A percentile compares a stretch with the other conserved stretches of the same genome.
These are phyloP conservation scores for Cirrhinus molitorella DNA, from an alignment of 2,797 vertebrate species.

Conservation along the genomic window DNA sequence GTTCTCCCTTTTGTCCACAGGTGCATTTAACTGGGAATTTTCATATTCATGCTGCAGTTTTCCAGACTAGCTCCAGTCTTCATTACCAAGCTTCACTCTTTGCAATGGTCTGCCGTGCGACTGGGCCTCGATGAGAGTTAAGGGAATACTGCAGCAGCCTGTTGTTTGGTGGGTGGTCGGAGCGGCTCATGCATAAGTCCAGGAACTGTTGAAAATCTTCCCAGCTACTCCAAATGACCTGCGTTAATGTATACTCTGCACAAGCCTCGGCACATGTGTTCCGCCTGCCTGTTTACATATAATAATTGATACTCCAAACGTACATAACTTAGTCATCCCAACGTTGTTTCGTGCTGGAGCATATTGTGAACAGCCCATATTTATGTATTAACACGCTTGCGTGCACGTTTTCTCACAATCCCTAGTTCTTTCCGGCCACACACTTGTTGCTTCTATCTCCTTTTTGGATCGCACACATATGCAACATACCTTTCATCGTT, in stretches of 20 bases:
- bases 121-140: background rate
- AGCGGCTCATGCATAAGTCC: background rate
- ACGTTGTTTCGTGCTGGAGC: slow-evolving; percentile 4
- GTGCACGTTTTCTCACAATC: background rate
- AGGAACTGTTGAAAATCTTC: slow-evolving; percentile 57
- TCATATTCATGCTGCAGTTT: background rate
- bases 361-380: slow-evolving; percentile 13
- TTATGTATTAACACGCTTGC: slow-evolving; percentile 2
- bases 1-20: background rate
- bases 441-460: slow-evolving; percentile 1
- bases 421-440: background rate
- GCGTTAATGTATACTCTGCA: slow-evolving; percentile 69
- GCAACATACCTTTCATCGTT: slow-evolving; percentile 13
- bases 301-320: slow-evolving; percentile 70
- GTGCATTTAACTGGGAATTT: background rate
- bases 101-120: background rate
- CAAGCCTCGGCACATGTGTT: slow-evolving; percentile 66
- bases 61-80: background rate
- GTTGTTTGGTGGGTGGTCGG: slow-evolving; percentile 48
- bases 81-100: background rate
- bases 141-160: slow-evolving; percentile 17
- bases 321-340: slow-evolving; percentile 21
- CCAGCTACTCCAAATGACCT: slow-evolving; percentile 64
- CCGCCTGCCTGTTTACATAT: slow-evolving; percentile 71
- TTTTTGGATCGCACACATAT: background rate